These are phyloP conservation scores for Heliconius himera DNA, from an alignment of 1,140 invertebrate genomes.

Conservation along the genomic window DNA sequence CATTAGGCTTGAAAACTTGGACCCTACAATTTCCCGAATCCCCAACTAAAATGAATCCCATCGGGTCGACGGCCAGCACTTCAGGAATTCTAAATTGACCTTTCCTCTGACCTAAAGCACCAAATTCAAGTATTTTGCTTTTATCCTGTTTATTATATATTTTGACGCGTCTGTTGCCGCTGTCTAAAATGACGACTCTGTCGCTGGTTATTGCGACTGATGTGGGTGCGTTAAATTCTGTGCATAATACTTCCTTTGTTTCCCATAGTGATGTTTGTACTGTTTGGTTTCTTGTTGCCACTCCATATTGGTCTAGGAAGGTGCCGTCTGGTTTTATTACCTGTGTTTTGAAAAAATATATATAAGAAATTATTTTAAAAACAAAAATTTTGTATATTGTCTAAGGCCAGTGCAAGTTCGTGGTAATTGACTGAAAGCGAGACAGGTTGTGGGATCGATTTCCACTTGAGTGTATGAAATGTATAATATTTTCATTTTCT, in stretches of 20 bases:
- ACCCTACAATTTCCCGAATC: constrained; percentile 90
- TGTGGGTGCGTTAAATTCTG: constrained; percentile 86
- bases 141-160: constrained; percentile 81
- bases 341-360: constrained; percentile 40
- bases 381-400: too few species aligned
- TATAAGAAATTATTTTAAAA: neutral
- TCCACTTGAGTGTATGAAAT: too few species aligned
- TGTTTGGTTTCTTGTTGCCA: constrained; percentile 58
- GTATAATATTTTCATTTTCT: too few species aligned
- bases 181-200: constrained; percentile 83
- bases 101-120: constrained; percentile 83
- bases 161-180: constrained; percentile 86
- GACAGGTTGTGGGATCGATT: too few species aligned
- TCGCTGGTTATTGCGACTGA: constrained; percentile 84
- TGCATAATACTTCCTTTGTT: constrained; percentile 62
- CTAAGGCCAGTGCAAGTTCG: too few species aligned
- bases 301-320: constrained; percentile 74
- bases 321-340: constrained; percentile 78
- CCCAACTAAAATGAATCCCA: constrained; percentile 89
- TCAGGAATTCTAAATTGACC: constrained; percentile 86
- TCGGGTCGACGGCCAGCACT: constrained; percentile 85
- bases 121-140: constrained; percentile 81
- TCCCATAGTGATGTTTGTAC: constrained; percentile 56
- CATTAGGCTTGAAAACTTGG: constrained; percentile 87
- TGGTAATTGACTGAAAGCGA: too few species aligned